phyloP scores from a whole-genome alignment of 2,888 invertebrate genomes.

The Eristalis tenax region DNA sequence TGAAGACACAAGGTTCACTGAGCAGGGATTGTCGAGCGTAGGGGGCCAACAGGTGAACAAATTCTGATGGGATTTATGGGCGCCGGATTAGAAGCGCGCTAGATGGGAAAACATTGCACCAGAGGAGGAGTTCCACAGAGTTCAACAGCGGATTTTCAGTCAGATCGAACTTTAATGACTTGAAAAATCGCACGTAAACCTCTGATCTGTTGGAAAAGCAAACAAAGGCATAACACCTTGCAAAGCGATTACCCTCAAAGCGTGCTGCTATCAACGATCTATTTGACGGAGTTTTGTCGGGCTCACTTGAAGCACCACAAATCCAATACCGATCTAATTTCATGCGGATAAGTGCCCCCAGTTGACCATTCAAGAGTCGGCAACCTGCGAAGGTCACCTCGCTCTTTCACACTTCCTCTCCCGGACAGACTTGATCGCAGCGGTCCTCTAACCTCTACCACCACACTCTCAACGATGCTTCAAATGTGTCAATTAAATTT shows the following conservation, averaged over 20 bases:
- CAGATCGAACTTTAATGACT: no score
- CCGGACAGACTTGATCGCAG: neutral
- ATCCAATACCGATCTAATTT: neutral
- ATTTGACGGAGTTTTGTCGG: neutral
- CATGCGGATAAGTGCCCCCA: neutral
- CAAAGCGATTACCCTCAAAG: neutral
- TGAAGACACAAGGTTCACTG: neutral
- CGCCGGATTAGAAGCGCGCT: neutral
- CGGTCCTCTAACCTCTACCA: neutral
- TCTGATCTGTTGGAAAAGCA: no score
- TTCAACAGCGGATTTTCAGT: no score
- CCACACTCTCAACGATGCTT: slow-evolving; percentile 7
- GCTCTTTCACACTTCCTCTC: neutral
- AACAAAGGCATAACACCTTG: no score
- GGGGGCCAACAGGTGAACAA: neutral
- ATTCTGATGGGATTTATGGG: neutral
- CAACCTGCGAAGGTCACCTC: neutral
- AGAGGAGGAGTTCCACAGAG: no score
- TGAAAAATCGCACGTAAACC: no score
- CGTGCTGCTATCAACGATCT: neutral
- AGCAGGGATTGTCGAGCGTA: neutral
- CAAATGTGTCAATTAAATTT: slow-evolving; percentile 39
- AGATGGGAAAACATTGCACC: neutral
- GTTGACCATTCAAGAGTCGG: neutral
- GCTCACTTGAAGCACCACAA: neutral